A percentile compares a stretch with the other conserved stretches of the same genome.
phyloP scores from a whole-genome alignment of 2,888 invertebrate species.

The Dioctria linearis region DNA sequence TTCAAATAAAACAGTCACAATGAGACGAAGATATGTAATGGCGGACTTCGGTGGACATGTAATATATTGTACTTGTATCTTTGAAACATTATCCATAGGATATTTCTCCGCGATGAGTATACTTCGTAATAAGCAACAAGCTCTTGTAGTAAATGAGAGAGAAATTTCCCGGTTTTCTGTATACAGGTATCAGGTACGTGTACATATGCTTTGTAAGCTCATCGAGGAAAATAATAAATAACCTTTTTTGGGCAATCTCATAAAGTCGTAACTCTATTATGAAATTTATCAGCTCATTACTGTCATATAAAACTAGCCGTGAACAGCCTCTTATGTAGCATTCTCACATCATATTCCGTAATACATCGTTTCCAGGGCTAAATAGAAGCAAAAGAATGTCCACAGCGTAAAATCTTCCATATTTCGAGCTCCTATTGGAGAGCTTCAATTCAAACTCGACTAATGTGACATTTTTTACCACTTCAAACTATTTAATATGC shows the following conservation, averaged over 20 bases:
- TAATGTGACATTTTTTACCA: slow-evolving; percentile 52
- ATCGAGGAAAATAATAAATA: background rate
- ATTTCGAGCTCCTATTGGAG: slow-evolving; percentile 41
- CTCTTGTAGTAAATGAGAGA: too few species aligned
- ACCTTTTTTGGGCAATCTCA: background rate
- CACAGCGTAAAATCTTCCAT: slow-evolving; percentile 13
- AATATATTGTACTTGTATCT: too few species aligned
- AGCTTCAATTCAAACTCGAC: slow-evolving; percentile 36
- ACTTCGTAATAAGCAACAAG: too few species aligned
- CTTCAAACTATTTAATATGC: slow-evolving; percentile 58
- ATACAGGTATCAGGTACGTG: too few species aligned
- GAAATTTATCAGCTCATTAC: slow-evolving; percentile 41
- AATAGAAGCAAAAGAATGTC: slow-evolving; percentile 12
- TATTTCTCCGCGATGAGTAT: too few species aligned
- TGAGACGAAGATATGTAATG: too few species aligned
- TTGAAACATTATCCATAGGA: too few species aligned
- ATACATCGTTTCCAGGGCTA: background rate
- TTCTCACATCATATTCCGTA: background rate
- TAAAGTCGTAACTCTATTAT: background rate
- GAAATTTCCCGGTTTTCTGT: too few species aligned
- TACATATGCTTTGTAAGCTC: too few species aligned
- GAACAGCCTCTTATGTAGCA: background rate
- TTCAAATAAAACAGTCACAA: background rate
- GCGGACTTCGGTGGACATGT: too few species aligned
- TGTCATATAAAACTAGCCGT: slow-evolving; percentile 31